Percentiles rank a stretch among this genome's conserved stretches.
Evolutionary conservation across 2,888 invertebrate genomes (phyloP).

Genomic region (Trichogramma dendrolimi): DNA sequence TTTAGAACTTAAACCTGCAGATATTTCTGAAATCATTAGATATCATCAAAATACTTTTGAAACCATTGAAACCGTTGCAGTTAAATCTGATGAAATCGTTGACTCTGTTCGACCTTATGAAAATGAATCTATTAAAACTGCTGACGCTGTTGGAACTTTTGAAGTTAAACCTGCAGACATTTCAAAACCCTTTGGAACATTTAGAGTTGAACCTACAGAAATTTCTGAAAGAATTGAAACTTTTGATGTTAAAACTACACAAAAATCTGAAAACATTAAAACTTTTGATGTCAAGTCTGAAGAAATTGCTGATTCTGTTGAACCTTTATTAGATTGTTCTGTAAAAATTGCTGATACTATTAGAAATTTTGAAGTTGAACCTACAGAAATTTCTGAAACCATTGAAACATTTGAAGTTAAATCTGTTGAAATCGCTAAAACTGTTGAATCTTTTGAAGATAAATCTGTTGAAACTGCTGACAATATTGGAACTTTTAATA

Average conservation of each 20-base stretch:
- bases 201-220: neutral
- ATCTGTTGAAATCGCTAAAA: slow-evolving; percentile 10
- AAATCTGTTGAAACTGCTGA: slow-evolving; percentile 4
- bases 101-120: slow-evolving; percentile 16
- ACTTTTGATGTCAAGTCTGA: slow-evolving; percentile 13
- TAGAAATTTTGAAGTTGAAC: neutral
- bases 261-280: slow-evolving; percentile 13
- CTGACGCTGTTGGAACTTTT: slow-evolving; percentile 7
- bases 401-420: neutral
- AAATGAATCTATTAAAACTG: slow-evolving; percentile 6
- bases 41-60: slow-evolving; percentile 1
- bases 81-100: slow-evolving; percentile 3
- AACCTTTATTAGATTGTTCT: slow-evolving; percentile 7
- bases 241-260: neutral
- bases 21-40: neutral
- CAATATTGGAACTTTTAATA: slow-evolving; percentile 10
- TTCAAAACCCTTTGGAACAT: neutral
- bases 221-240: slow-evolving; percentile 6
- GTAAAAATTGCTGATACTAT: neutral
- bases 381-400: slow-evolving; percentile 4
- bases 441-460: slow-evolving; percentile 14
- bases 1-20: slow-evolving; percentile 1
- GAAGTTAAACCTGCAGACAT: neutral
- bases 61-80: slow-evolving; percentile 1
- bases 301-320: slow-evolving; percentile 5